Evolutionary conservation across 2,797 vertebrate species (phyloP).

Genomic region (Enteromius fasciolatus): DNA sequence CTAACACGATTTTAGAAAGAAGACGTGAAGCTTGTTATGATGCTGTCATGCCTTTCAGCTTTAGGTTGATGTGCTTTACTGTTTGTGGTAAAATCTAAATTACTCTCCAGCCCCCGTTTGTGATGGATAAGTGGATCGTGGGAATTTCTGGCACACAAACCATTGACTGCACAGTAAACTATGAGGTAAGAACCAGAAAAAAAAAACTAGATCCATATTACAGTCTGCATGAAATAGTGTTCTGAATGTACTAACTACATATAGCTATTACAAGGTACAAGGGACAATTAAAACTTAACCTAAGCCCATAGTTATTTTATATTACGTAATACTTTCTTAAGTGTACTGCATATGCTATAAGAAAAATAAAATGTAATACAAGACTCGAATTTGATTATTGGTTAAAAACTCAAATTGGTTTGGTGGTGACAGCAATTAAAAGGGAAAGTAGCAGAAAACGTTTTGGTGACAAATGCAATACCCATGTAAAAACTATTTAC

Average conservation of each 20-base stretch:
- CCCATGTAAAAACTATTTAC: not conserved
- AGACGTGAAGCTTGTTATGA: not conserved
- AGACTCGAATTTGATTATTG: not conserved
- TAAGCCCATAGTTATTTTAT: not conserved
- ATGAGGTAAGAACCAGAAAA: constrained; percentile 84
- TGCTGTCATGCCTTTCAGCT: not conserved
- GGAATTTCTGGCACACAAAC: constrained; percentile 85
- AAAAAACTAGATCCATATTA: constrained; percentile 25
- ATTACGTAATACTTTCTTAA: not conserved
- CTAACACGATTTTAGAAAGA: not conserved
- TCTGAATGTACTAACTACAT: not conserved
- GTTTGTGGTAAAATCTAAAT: constrained; percentile 13
- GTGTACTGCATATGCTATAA: not conserved
- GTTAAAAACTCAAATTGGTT: not conserved
- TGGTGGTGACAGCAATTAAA: not conserved
- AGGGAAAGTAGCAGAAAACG: not conserved
- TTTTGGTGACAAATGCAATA: not conserved
- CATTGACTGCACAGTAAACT: constrained; percentile 90
- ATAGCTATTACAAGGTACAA: not conserved
- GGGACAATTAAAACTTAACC: not conserved
- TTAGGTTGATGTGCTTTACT: constrained; percentile 3
- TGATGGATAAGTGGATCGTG: constrained; percentile 98
- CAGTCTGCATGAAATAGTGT: not conserved
- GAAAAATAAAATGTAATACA: not conserved
- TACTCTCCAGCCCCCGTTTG: constrained; percentile 90